Evolutionary conservation across 2,888 invertebrate species (phyloP).

Genomic region (Uropetala carovei): DNA sequence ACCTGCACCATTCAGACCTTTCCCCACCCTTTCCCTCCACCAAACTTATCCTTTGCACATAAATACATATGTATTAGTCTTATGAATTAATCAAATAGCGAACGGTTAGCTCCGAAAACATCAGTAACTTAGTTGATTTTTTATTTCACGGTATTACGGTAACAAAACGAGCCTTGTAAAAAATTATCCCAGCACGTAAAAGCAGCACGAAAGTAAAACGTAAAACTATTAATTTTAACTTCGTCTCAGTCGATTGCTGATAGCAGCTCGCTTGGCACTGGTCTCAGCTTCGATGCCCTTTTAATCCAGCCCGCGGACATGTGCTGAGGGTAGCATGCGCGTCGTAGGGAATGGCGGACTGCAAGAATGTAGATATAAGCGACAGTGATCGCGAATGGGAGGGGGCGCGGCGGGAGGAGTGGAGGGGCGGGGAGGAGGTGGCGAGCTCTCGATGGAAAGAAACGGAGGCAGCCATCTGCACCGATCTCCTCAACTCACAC

Average conservation of each 20-base stretch:
- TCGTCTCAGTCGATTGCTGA: not conserved
- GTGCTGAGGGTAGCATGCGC: not conserved
- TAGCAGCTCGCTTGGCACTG: not conserved
- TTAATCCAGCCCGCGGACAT: not conserved
- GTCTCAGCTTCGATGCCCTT: not conserved
- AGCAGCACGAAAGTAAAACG: too few relatives aligned
- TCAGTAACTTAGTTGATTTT: too few relatives aligned
- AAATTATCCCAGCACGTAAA: too few relatives aligned
- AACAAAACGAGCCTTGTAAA: too few relatives aligned
- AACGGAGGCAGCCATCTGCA: not conserved
- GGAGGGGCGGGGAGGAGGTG: not conserved
- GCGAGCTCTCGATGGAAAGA: conserved; percentile 1
- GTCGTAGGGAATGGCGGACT: not conserved
- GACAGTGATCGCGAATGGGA: not conserved
- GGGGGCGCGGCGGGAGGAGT: not conserved
- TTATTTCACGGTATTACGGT: too few relatives aligned
- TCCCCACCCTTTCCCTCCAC: not conserved
- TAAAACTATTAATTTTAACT: not conserved
- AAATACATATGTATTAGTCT: not conserved
- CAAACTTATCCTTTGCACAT: not conserved
- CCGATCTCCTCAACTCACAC: not conserved
- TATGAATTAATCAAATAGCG: too few relatives aligned
- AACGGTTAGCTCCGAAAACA: too few relatives aligned
- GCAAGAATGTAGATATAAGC: too few relatives aligned
- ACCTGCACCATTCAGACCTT: too few relatives aligned